These are phyloP conservation scores for Syrphus vitripennis DNA, from an alignment of 2,888 invertebrate species.

Conservation along the genomic window DNA sequence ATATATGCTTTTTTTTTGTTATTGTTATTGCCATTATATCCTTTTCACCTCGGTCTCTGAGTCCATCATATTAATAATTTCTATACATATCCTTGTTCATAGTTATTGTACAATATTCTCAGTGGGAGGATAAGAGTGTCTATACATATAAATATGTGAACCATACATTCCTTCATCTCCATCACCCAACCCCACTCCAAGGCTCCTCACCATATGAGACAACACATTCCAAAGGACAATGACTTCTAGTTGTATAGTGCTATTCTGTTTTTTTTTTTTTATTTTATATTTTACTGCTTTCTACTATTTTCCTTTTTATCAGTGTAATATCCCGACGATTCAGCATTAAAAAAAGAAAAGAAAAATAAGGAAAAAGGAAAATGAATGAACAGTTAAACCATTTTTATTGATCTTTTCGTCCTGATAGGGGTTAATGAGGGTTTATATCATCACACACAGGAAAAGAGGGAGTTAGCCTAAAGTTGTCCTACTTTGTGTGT, in stretches of 20 bases:
- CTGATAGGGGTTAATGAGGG: conserved; percentile 70
- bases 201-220: not conserved
- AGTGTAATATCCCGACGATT: conserved; percentile 50
- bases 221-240: conserved; percentile 58
- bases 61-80: conserved; percentile 46
- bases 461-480: conserved; percentile 41
- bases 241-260: conserved; percentile 43
- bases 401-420: conserved; percentile 64
- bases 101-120: conserved; percentile 44
- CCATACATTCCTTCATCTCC: not conserved
- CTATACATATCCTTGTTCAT: conserved; percentile 58
- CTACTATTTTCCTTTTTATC: conserved; percentile 5
- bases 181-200: not conserved
- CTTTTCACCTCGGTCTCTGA: not conserved
- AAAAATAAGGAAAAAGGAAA: not conserved
- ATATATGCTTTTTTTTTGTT: conserved; percentile 11
- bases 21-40: not conserved
- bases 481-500: conserved; percentile 41
- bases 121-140: not conserved
- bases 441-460: conserved; percentile 52
- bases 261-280: not conserved
- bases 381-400: conserved; percentile 38
- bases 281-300: not conserved
- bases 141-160: not conserved
- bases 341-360: conserved; percentile 2